phyloP scores from a whole-genome alignment of 2,113 vertebrate species.

The Eleginops maclovinus region DNA sequence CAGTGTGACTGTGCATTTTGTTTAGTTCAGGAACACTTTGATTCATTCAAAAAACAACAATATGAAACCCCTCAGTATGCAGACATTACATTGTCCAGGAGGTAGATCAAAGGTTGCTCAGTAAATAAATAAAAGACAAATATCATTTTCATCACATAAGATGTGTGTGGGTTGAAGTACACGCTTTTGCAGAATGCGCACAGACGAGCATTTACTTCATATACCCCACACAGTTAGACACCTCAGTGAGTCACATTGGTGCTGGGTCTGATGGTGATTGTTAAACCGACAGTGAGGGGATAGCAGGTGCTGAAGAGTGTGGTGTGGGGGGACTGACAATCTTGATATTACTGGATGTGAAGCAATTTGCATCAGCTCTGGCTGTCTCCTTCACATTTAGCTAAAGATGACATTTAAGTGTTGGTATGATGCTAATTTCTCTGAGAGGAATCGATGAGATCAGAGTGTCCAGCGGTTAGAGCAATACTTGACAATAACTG shows the following conservation, averaged over 20 bases:
- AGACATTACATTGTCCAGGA: slow-evolving; percentile 36
- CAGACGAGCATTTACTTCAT: neutral
- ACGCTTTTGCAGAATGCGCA: neutral
- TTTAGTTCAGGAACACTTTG: slow-evolving; percentile 71
- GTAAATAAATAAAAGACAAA: slow-evolving; percentile 3
- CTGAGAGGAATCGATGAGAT: slow-evolving; percentile 52
- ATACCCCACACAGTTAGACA: slow-evolving; percentile 45
- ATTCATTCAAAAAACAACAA: slow-evolving; percentile 79
- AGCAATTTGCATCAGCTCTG: slow-evolving; percentile 52
- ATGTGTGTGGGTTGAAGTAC: slow-evolving; percentile 12
- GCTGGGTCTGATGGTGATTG: slow-evolving; percentile 36
- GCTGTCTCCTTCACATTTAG: slow-evolving; percentile 34
- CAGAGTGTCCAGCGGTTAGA: slow-evolving; percentile 67
- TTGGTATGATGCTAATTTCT: slow-evolving; percentile 49
- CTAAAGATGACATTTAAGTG: slow-evolving; percentile 69
- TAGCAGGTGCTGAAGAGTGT: slow-evolving; percentile 42
- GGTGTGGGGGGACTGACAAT: slow-evolving; percentile 48
- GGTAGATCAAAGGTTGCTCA: slow-evolving; percentile 40
- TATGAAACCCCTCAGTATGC: slow-evolving; percentile 59
- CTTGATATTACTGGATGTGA: slow-evolving; percentile 74
- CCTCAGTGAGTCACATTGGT: slow-evolving; percentile 70
- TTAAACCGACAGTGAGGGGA: slow-evolving; percentile 56
- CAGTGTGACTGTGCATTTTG: slow-evolving; percentile 55
- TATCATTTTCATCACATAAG: neutral
- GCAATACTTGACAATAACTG: slow-evolving; percentile 5